A percentile compares a stretch with the other conserved stretches of the same genome.
Evolutionary conservation across 2,797 vertebrate genomes (phyloP).

Genomic region (Tarsius wallacei): DNA sequence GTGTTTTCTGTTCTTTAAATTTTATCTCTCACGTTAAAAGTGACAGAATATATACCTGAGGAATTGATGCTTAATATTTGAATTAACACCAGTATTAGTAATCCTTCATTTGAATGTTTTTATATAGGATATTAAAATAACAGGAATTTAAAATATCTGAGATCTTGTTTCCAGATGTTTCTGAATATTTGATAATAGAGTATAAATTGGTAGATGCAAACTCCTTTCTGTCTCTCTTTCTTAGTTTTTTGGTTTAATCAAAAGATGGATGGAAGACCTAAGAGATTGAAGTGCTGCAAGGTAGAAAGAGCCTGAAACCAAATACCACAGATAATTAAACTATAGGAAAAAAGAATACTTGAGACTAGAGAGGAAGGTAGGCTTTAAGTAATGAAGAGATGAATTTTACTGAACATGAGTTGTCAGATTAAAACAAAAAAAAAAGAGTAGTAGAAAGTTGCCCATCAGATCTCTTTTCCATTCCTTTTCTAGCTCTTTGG

Average conservation of each 20-base stretch:
- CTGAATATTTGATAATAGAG: slow-evolving; percentile 38
- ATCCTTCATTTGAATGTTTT: neutral
- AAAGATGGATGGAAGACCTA: slow-evolving; percentile 23
- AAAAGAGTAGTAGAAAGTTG: neutral
- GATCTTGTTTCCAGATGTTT: neutral
- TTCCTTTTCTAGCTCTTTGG: neutral
- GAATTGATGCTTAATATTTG: neutral
- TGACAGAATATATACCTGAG: neutral
- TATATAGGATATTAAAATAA: neutral
- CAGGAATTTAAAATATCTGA: neutral
- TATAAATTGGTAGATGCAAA: slow-evolving; percentile 25
- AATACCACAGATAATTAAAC: slow-evolving; percentile 55
- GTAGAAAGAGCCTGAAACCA: slow-evolving; percentile 50
- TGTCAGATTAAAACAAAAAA: neutral
- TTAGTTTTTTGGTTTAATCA: slow-evolving; percentile 55
- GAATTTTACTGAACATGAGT: neutral
- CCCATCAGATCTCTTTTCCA: neutral
- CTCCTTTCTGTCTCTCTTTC: neutral
- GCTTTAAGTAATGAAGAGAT: slow-evolving; percentile 11
- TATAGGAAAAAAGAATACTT: neutral
- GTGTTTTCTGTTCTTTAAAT: slow-evolving; percentile 21
- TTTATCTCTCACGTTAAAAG: neutral
- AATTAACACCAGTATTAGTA: slow-evolving; percentile 16
- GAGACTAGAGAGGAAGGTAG: neutral
- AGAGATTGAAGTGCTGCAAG: neutral